Conservation (phyloP, 2,888 invertebrate species). For the Dynastes hyllus region DNA sequence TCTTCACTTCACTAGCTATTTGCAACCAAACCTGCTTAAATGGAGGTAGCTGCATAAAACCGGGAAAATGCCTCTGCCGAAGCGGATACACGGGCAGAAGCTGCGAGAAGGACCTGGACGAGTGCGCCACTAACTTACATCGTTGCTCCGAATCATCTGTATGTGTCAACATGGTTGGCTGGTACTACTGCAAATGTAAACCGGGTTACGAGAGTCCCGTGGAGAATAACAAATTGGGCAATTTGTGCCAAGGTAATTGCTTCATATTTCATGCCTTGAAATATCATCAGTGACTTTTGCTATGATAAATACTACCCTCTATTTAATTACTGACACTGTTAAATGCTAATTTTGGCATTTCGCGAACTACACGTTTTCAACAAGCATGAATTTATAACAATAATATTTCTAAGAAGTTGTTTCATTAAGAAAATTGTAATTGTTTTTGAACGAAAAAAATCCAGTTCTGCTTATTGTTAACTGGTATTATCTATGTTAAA, state of each 20-base stretch:
- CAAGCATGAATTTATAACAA: neutral
- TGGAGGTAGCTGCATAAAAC: slow-evolving; percentile 86
- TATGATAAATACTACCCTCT: neutral
- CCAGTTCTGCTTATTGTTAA: neutral
- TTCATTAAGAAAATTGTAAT: too few relatives aligned
- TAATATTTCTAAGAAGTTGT: too few relatives aligned
- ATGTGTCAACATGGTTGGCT: slow-evolving; percentile 92
- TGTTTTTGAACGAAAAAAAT: neutral
- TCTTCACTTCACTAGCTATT: slow-evolving; percentile 75
- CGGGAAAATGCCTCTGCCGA: slow-evolving; percentile 86
- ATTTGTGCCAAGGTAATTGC: slow-evolving; percentile 77
- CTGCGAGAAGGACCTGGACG: slow-evolving; percentile 91
- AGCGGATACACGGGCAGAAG: slow-evolving; percentile 87
- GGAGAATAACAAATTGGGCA: slow-evolving; percentile 74
- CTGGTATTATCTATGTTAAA: neutral
- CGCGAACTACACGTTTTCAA: neutral
- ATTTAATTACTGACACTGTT: neutral
- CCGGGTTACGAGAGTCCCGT: slow-evolving; percentile 81
- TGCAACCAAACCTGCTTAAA: slow-evolving; percentile 88
- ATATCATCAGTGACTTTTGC: neutral
- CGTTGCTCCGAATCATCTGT: slow-evolving; percentile 84
- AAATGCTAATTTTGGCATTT: slow-evolving; percentile 1
- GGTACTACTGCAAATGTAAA: slow-evolving; percentile 91
- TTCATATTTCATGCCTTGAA: slow-evolving; percentile 2
- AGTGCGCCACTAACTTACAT: slow-evolving; percentile 82